Base-by-base conservation (phyloP, 2,888 invertebrate species). In the Apantesis nais region DNA sequence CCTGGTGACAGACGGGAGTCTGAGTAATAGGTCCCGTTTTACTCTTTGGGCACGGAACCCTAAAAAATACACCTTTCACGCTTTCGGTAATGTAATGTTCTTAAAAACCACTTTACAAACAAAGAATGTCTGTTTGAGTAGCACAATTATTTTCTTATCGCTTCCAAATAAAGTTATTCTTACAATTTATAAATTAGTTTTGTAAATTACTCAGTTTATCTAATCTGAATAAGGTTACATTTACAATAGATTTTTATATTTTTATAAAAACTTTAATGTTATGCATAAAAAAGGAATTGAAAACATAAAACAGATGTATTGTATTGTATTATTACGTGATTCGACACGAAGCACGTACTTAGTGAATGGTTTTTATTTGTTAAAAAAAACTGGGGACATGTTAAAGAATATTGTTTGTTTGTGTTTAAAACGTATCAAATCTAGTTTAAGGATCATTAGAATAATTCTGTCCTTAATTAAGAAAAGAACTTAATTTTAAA, bases 231-330 rank as follows among this genome's bases (percentile, higher is more conserved):
- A 48, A 69, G 29, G 25, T 29, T 58, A 12, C 1, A 68, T 66
- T 74, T 78, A 74, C 67, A 75, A 73, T n/a, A 3, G 11, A 60
- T 80, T 80, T 76, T 71, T 66, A 39, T 37, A 68, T 70, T 68
- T 72, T 48, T 68, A 29, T 55, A 55, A 66, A 73, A 68, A 74
- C 73, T 34, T 52, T 66, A 73, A 71, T 77, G 12, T 74, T 75
- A 66, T 66, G 39, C 34, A 73, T 70, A 76, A 79, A 70, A 48
- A 68, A 73, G 37, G 5, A 69, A 19, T 62, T 44, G 75, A 74
- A 77, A 75, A 72, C 41, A 19, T 0, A 41, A 37, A 11, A 25
- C 29, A 29, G 58, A 58, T 29, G 29, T 19, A 65, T 74, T 70
- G 29, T 19, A 65, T 74, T 70, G 66, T 70, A 48, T 75, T 80